These are phyloP conservation scores for Ormia ochracea DNA, from an alignment of 2,888 invertebrate genomes.

Conservation along the genomic window DNA sequence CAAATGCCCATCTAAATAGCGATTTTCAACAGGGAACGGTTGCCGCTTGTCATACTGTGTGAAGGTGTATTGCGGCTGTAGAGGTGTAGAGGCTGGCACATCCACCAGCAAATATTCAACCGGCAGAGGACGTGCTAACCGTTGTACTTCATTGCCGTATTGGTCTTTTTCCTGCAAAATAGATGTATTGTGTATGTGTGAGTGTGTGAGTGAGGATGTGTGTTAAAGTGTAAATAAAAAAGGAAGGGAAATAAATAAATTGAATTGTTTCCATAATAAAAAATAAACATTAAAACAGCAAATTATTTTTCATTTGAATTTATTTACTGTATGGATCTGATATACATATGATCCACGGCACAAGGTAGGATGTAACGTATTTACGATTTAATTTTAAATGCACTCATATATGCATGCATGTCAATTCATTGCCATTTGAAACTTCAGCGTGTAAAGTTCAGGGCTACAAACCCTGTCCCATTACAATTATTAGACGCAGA, in stretches of 20 bases:
- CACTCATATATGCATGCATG: too few species aligned
- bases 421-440: constrained; percentile 13
- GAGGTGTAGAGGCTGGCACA: constrained; percentile 94
- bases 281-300: too few species aligned
- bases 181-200: too few species aligned
- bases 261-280: too few species aligned
- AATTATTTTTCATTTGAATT: too few species aligned
- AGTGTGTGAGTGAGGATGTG: too few species aligned
- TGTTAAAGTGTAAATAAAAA: constrained; percentile 20
- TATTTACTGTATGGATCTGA: too few species aligned
- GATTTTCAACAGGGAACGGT: constrained; percentile 90
- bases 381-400: constrained; percentile 1
- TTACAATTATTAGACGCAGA: not conserved
- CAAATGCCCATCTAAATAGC: constrained; percentile 86
- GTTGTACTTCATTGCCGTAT: constrained; percentile 97
- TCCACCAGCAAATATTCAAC: constrained; percentile 98
- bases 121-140: constrained; percentile 94
- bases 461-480: constrained; percentile 14
- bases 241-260: constrained; percentile 25
- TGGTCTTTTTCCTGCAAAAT: constrained; percentile 91
- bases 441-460: constrained; percentile 36
- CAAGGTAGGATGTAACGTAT: too few species aligned
- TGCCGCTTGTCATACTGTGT: constrained; percentile 77
- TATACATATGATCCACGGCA: too few species aligned
- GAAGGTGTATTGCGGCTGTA: constrained; percentile 88